Base-by-base conservation (phyloP, 2,113 vertebrate genomes). In the Macquaria australasica region DNA sequence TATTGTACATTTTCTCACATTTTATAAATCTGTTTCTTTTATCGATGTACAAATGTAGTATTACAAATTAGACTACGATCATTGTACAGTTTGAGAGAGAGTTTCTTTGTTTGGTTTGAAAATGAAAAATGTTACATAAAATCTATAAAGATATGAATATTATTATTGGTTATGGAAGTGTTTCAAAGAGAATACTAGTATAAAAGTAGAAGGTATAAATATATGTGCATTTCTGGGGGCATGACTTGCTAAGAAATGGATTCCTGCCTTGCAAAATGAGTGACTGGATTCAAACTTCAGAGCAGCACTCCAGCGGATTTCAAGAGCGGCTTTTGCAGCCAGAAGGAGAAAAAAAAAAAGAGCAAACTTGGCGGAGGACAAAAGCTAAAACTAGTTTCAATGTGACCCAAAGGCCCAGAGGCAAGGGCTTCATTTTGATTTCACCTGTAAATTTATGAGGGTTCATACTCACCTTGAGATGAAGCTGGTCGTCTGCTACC, bases 1-100 rank as follows among this genome's bases (percentile, higher is more conserved):
- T 81, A 87, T 63, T 88, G 41, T 90, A 89, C 69, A 90, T 95
- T 95, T 95, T 94, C 63, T 89, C 79, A 91, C 79, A 51, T 93
- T 95, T 95, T 94, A 81, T 94, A 92, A 91, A 90, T 75, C 48
- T 56, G 75, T 85, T 77, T 85, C 66, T 84, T 91, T 90, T 81
- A 79, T 85, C 82, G n/a, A 83, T 53, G 85, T 87, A 81, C 77
- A 94, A 86, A 89, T 87, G 63, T 89, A 89, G 84, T 93, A 90
- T 88, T 87, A 59, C 6, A 89, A 71, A 93, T 83, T 74, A 75
- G 73, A 90, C 56, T 82, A 91, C 78, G 60, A 88, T 84, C 68
- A 53, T 28, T 92, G 91, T 94, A 92, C 89, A 92, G 85, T 16
- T 59, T n/a, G n/a, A n/a, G n/a, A 78, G 66, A 63, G 66, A 64